Base-by-base conservation (phyloP, 2,113 vertebrate genomes). In the Oophaga pumilio region DNA sequence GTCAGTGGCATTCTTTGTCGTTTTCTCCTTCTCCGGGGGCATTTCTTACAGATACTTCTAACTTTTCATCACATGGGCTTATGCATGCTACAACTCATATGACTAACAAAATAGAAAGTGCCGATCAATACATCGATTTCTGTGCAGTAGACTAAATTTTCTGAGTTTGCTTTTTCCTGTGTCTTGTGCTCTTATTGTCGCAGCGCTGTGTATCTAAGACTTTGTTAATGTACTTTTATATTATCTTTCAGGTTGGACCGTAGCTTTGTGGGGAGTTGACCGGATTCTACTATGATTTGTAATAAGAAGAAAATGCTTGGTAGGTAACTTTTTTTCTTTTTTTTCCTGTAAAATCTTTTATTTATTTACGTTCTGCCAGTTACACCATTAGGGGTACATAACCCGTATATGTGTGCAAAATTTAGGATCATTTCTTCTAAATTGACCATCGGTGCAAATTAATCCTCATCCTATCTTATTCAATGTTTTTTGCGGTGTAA, bases 221-320 rank as follows among this genome's bases (percentile, higher is more conserved):
- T 49, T 43, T 82, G 13, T 18, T 81, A 62, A 81, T 17, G 1
- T 22, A 12, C 6, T 18, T 68, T 62, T 76, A 64, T 6, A 2
- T 15, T 43, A 87, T 77, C 33, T 85, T 87, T 6, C 71, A 95
- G 94, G 91, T 59, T 89, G 84, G 50, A 74, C 56, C 18, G 86
- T 86, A 88, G 80, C 56, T 76, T 53, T 78, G 17, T 88, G 90
- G 66, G 91, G 89, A 92, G 80, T 87, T 91, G 89, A 90, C 89
- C 82, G 91, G 91, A 89, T 86, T 87, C 91, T 90, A 94, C 93
- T 91, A 93, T 92, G 89, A 90, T 94, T 89, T 87, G 89, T 90
- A 91, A 90, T 80, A 89, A 92, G 86, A 90, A 91, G 81, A 90
- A 90, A 85, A 82, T 13, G 4, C 84, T 87, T 78, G 94, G 94